Base-by-base conservation (phyloP, 1,140 invertebrate species). In the Pristionchus pacificus region DNA sequence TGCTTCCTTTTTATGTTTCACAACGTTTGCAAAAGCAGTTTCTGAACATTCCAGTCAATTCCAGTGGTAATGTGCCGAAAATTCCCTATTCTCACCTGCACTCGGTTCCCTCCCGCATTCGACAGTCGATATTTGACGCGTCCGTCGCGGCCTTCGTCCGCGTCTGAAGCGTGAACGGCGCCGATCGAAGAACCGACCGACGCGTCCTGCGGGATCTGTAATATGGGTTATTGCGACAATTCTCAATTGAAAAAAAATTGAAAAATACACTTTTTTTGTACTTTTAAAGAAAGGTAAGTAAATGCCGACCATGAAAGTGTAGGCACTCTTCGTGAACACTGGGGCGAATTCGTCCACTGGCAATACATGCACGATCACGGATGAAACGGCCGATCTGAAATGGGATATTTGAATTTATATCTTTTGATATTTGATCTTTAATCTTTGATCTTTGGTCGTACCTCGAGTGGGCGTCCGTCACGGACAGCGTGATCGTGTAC, bases 221-320 rank as follows among this genome's bases (percentile, higher is more conserved):
- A 49, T 49, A 19, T 49, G 38, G 19, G 38, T 49, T n/a, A n/a
- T n/a, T n/a, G n/a, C n/a, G n/a, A n/a, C n/a, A n/a, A n/a, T n/a
- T n/a, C n/a, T n/a, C n/a, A n/a, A n/a, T n/a, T n/a, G n/a, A n/a
- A n/a, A n/a, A n/a, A n/a, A n/a, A n/a, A n/a, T n/a, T n/a, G n/a
- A n/a, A n/a, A n/a, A n/a, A n/a, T n/a, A n/a, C n/a, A n/a, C n/a
- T n/a, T n/a, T n/a, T n/a, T n/a, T n/a, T n/a, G n/a, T n/a, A n/a
- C n/a, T n/a, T n/a, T n/a, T n/a, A n/a, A n/a, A n/a, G n/a, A n/a
- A n/a, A n/a, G n/a, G n/a, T n/a, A n/a, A n/a, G n/a, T n/a, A n/a
- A n/a, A n/a, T n/a, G n/a, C n/a, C n/a, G n/a, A 83, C 79, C 65
- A 84, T 70, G 55, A 82, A 81, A 24, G 74, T 77, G 61, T 83